Conservation (phyloP, 2,797 vertebrate genomes). For the Ciconia nigra region DNA sequence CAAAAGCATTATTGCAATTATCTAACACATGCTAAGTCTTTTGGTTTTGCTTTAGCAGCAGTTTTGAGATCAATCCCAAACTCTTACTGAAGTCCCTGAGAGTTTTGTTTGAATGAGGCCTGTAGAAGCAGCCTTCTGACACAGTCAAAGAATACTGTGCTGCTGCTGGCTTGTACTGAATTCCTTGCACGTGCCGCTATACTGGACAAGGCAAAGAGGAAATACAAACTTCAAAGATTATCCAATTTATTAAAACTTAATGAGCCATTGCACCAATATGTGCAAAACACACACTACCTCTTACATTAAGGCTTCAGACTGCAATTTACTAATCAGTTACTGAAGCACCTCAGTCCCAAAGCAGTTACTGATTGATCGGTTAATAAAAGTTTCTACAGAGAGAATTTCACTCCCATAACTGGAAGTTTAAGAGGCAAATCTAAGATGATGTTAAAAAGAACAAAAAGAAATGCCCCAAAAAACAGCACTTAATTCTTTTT, state of each 20-base stretch:
- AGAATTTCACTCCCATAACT: conserved; percentile 36
- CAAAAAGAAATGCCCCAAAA: neutral
- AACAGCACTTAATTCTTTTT: neutral
- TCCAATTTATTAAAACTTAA: conserved; percentile 54
- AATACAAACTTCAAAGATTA: conserved; percentile 27
- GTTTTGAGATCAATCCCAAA: neutral
- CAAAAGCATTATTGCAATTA: neutral
- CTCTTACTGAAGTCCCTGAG: neutral
- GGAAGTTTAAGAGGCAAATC: conserved; percentile 42
- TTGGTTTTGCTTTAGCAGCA: neutral
- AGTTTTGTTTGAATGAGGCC: neutral
- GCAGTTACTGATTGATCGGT: conserved; percentile 41
- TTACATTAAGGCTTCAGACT: conserved; percentile 37
- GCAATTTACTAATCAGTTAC: conserved; percentile 53
- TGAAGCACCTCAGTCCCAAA: neutral
- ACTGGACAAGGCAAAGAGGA: neutral
- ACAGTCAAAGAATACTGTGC: neutral
- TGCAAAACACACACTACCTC: conserved; percentile 7
- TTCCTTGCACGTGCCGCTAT: neutral
- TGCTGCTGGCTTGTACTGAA: neutral
- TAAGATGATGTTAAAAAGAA: neutral
- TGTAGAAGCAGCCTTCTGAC: neutral
- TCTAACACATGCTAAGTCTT: neutral
- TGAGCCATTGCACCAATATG: neutral
- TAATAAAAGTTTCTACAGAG: conserved; percentile 31